Base-by-base conservation (phyloP, 2,888 invertebrate species). In the Cetonia aurata region DNA sequence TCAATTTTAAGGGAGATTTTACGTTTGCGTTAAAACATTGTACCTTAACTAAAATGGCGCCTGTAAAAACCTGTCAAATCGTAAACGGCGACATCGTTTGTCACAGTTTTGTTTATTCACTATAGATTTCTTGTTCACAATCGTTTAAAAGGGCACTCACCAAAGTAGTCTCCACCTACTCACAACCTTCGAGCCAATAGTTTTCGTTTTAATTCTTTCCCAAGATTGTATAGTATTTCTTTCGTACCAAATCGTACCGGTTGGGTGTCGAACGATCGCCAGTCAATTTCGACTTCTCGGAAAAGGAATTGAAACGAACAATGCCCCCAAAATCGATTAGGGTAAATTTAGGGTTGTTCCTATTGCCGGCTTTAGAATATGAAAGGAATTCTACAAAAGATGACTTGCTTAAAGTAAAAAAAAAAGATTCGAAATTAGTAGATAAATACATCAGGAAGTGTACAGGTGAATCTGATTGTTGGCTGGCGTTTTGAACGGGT, bases 91-190 rank as follows among this genome's bases (percentile, higher is more conserved):
- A 15, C 15, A 15, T 50, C 3, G 1, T 17, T 15, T 50, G 15
- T 15, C 9, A 19, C 15, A 50, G 19, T 60, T n/a, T 19, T 48
- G 37, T 46, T 55, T 33, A 67, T 67, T 67, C 25, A 25, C 25
- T 4, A 25, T 3, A 25, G n/a, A n/a, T n/a, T n/a, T n/a, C n/a
- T n/a, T n/a, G n/a, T 25, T 25, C 25, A 25, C 25, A 25, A 3
- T 25, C 25, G 25, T 3, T 25, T 25, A 25, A 25, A 55, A 55
- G 44, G 52, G 67, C 15, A 8, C 37, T 13, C 13, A 52, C 33
- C 33, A 12, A 31, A n/a, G n/a, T 8, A 15, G 44, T 46, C 67
- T 66, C 67, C 67, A 33, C 67, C 67, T 67, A 67, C 67, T 42
- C 31, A 15, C 15, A 31, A 31, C n/a, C 19, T 25, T 33, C 46